phyloP scores from a whole-genome alignment of 2,797 vertebrate species.

The Heliangelus exortis region DNA sequence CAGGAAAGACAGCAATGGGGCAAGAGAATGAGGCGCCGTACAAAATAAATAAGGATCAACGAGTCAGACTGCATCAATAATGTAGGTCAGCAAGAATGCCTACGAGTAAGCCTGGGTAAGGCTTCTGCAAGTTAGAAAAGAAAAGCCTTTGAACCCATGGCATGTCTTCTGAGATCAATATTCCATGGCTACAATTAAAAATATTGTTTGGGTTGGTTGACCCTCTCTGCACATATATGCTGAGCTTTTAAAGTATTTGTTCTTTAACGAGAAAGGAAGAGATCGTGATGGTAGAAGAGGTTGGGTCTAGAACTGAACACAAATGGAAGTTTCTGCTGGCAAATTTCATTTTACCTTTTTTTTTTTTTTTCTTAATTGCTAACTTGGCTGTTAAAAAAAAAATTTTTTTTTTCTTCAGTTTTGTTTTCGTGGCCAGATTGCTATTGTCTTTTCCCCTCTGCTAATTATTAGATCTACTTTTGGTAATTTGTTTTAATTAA shows the following conservation, averaged over 20 bases:
- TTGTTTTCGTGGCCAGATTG: neutral
- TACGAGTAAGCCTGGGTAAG: neutral
- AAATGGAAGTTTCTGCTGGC: neutral
- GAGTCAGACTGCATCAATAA: neutral
- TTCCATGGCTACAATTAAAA: constrained; percentile 60
- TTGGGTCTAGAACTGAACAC: neutral
- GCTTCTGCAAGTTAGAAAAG: constrained; percentile 21
- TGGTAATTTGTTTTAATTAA: neutral
- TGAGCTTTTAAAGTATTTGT: neutral
- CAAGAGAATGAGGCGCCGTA: neutral
- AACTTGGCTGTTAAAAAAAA: neutral
- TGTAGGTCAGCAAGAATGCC: neutral
- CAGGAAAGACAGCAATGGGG: neutral
- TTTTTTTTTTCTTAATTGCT: neutral
- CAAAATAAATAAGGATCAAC: constrained; percentile 30
- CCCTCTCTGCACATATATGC: neutral
- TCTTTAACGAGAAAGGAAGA: constrained; percentile 12
- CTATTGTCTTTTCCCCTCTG: neutral
- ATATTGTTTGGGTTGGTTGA: neutral
- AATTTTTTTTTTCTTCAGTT: too few species aligned
- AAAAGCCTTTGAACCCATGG: constrained; percentile 16
- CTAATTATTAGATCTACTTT: neutral
- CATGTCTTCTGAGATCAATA: neutral
- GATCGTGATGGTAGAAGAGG: neutral
- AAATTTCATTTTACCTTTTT: neutral